Conservation (phyloP, 1,140 invertebrate species). For the Drosophila baimaii region DNA sequence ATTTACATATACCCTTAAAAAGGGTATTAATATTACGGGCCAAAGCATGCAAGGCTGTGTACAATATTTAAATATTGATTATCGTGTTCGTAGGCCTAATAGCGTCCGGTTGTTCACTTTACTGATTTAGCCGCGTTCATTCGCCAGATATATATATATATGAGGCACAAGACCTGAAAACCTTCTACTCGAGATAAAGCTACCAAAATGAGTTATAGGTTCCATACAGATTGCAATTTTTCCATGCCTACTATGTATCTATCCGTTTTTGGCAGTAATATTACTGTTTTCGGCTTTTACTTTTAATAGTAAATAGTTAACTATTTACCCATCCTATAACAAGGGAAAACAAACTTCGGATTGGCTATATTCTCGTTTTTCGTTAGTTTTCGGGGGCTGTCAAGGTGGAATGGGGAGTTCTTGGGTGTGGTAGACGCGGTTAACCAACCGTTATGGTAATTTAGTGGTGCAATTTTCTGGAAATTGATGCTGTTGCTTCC, state of each 20-base stretch:
- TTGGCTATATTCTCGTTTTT: conserved; percentile 22
- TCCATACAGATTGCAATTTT: too few species aligned
- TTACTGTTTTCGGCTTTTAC: too few species aligned
- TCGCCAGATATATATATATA: too few species aligned
- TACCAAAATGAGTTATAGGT: too few species aligned
- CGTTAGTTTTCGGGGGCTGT: conserved; percentile 60
- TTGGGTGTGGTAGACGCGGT: conserved; percentile 4
- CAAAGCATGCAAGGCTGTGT: too few species aligned
- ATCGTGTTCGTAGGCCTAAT: not conserved
- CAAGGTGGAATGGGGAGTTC: not conserved
- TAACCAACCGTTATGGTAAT: conserved; percentile 67
- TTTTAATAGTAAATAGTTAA: too few species aligned
- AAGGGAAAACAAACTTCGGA: conserved; percentile 5
- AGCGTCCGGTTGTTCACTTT: not conserved
- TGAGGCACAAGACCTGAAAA: too few species aligned
- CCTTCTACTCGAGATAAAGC: too few species aligned
- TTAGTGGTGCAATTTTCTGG: conserved; percentile 75
- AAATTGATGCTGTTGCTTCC: conserved; percentile 71
- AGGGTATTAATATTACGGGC: not conserved
- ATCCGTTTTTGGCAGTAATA: too few species aligned
- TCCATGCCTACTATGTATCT: too few species aligned
- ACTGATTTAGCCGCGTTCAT: too few species aligned
- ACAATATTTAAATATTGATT: not conserved
- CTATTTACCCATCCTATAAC: too few species aligned
- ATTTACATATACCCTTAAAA: conserved; percentile 27